These are phyloP conservation scores for Egretta garzetta DNA, from an alignment of 2,113 vertebrate genomes.

Conservation along the genomic window DNA sequence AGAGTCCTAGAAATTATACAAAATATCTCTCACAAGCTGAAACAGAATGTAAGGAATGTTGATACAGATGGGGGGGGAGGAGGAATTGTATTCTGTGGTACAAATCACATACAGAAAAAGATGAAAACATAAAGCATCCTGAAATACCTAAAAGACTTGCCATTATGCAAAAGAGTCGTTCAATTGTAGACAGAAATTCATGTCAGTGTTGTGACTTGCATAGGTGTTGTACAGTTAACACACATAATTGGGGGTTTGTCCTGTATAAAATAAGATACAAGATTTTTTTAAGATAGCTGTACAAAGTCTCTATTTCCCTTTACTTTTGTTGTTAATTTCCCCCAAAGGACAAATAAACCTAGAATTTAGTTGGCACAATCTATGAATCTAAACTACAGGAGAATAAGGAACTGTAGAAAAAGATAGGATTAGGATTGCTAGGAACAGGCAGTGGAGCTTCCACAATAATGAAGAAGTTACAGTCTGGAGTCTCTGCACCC, in stretches of 20 bases:
- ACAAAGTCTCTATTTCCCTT: not conserved
- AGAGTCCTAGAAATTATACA: not conserved
- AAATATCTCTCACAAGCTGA: not conserved
- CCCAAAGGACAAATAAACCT: not conserved
- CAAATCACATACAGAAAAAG: not conserved
- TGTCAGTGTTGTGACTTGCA: not conserved
- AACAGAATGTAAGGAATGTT: not conserved
- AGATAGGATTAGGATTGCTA: not conserved
- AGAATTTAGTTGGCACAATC: not conserved
- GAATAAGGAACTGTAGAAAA: not conserved
- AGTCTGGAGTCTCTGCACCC: not conserved
- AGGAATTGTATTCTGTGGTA: not conserved
- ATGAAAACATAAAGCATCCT: not conserved
- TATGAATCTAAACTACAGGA: not conserved
- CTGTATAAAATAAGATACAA: not conserved
- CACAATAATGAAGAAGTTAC: not conserved
- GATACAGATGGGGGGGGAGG: accelerated
- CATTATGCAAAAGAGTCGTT: not conserved
- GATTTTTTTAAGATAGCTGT: not conserved
- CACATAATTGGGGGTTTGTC: not conserved
- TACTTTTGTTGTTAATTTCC: not conserved
- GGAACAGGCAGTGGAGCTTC: not conserved
- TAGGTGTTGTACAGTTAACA: not conserved
- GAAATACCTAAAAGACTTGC: not conserved
- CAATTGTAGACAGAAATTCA: not conserved